phyloP scores from a whole-genome alignment of 2,113 vertebrate genomes.

The Gnathochromis pfefferi region DNA sequence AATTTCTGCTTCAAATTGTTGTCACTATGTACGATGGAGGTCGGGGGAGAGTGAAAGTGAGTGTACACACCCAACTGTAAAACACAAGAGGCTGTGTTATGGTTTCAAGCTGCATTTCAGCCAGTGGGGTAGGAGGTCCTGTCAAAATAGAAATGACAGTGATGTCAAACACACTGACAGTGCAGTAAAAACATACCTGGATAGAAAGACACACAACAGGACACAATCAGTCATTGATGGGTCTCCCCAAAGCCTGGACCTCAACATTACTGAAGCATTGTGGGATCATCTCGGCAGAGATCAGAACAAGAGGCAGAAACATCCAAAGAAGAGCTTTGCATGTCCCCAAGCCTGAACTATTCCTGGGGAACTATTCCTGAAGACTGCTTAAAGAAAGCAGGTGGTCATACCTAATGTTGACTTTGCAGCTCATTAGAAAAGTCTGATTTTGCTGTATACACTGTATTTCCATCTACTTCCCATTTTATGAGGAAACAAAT shows the following conservation, averaged over 20 bases:
- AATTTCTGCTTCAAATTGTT: not conserved
- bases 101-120: not conserved
- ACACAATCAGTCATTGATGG: not conserved
- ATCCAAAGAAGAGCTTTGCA: not conserved
- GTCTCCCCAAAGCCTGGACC: not conserved
- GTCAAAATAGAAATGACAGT: not conserved
- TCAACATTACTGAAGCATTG: not conserved
- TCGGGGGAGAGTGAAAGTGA: not conserved
- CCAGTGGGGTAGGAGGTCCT: not conserved
- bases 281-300: not conserved
- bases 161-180: not conserved
- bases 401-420: not conserved
- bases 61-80: not conserved
- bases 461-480: not conserved
- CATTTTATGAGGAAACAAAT: not conserved
- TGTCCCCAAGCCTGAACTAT: not conserved
- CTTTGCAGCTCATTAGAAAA: not conserved
- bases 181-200: not conserved
- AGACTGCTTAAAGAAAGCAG: not conserved
- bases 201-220: not conserved
- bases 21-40: not conserved
- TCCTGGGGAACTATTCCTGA: not conserved
- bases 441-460: not conserved
- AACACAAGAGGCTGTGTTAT: not conserved
- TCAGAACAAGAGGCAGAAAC: not conserved